Conservation (phyloP, 2,888 invertebrate species). For the Spilosoma lubricipeda region DNA sequence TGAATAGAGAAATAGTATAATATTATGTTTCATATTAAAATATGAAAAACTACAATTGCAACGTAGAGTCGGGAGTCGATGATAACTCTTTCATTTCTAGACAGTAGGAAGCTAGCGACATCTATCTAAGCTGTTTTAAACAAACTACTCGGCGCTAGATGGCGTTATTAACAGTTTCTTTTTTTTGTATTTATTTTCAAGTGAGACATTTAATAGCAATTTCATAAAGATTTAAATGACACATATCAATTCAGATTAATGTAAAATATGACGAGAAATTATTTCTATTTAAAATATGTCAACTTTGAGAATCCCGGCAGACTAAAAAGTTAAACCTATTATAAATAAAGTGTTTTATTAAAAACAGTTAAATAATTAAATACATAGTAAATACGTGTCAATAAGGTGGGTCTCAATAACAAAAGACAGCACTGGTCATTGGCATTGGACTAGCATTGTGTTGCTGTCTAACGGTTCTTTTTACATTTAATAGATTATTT, state of each 20-base stretch:
- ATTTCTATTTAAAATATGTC: background rate
- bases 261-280: background rate
- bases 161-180: slow-evolving; percentile 61
- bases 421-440: slow-evolving; percentile 47
- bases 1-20: background rate
- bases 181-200: background rate
- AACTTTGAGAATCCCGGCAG: background rate
- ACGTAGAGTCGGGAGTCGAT: background rate
- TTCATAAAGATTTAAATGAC: background rate
- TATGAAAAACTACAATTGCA: background rate
- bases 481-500: slow-evolving; percentile 45
- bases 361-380: slow-evolving; percentile 10
- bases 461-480: slow-evolving; percentile 48
- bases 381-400: slow-evolving; percentile 34
- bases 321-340: background rate
- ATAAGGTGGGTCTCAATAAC: slow-evolving; percentile 34
- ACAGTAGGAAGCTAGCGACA: slow-evolving; percentile 65
- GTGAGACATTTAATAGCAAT: background rate
- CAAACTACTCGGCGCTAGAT: slow-evolving; percentile 80
- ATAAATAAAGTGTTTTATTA: background rate
- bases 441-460: slow-evolving; percentile 52
- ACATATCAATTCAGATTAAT: background rate
- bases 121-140: slow-evolving; percentile 58
- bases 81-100: slow-evolving; percentile 16
- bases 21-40: background rate